phyloP scores from a whole-genome alignment of 2,113 vertebrate species.

The Podarcis muralis region DNA sequence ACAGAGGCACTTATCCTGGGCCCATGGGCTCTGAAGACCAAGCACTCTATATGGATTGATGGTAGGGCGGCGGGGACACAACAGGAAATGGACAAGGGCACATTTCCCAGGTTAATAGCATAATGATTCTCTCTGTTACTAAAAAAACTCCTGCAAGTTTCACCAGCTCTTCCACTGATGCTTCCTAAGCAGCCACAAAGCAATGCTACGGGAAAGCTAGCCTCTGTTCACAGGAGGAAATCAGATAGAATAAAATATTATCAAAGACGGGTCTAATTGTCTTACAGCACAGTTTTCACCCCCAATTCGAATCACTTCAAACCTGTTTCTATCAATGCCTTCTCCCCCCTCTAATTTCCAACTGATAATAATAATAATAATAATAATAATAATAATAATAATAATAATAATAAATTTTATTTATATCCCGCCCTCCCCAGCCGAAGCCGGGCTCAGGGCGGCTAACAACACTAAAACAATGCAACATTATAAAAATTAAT shows the following conservation, averaged over 20 bases:
- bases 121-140: slow-evolving; percentile 73
- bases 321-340: not conserved
- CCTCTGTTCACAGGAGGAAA: slow-evolving; percentile 1
- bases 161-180: slow-evolving; percentile 63
- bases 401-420: too few relatives aligned
- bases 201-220: slow-evolving; percentile 42
- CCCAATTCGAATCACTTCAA: not conserved
- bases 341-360: not conserved
- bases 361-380: too few relatives aligned
- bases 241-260: not conserved
- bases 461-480: too few relatives aligned
- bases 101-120: slow-evolving; percentile 74
- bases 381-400: too few relatives aligned
- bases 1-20: slow-evolving; percentile 81
- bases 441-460: too few relatives aligned
- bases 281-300: not conserved
- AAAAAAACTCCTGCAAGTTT: slow-evolving; percentile 62
- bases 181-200: slow-evolving; percentile 47
- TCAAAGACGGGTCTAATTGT: not conserved
- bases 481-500: too few relatives aligned
- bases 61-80: slow-evolving; percentile 76
- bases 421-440: too few relatives aligned
- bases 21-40: slow-evolving; percentile 76
- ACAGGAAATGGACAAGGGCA: slow-evolving; percentile 75
- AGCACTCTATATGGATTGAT: slow-evolving; percentile 79